Base-by-base conservation (phyloP, 2,888 invertebrate genomes). In the Beris morrisii region DNA sequence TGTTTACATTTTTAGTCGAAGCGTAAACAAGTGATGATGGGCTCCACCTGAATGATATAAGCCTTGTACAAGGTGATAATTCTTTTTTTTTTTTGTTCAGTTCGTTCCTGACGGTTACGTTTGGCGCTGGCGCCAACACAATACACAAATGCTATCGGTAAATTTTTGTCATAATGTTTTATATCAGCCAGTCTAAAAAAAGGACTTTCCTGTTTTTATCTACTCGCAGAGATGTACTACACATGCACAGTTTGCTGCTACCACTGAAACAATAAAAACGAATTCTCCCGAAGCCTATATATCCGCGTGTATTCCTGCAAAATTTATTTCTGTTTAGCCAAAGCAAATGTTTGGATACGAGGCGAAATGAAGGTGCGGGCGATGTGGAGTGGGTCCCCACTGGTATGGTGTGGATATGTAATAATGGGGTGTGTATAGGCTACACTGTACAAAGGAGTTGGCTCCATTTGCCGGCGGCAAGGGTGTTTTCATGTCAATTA, bases 401-500 rank as follows among this genome's bases (percentile, higher is more conserved):
- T 45, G 13, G 28, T 28, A 28, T 28, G 53, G 30, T 53, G 53
- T 28, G 11, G 22, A 28, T 52, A 28, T 44, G 30, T 46, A 59
- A 59, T 48, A 48, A 59, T 59, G n/a, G 58, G 58, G 58, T 59
- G 48, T 46, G 58, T 59, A 59, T 48, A 32, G 4, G 58, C 31
- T 59, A 4, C 30, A 46, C 22, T 22, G 46, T 59, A 28, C 4
- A 38, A 15, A 52, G 52, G 38, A 50, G 61, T 5, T 38, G 22
- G 38, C 32, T 58, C 38, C 61, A 61, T 52, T 46, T 61, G 50
- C 32, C 13, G 9, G 9, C 38, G 48, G 15, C 48, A 54, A 63
- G 64, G 64, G 45, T 54, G 64, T 45, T 64, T 64, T 54, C 64
- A 54, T 54, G 64, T 64, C 64, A 64, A 64, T 64, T 50, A 64